These are phyloP conservation scores for Macropodus opercularis DNA, from an alignment of 2,797 vertebrate species.

Conservation along the genomic window DNA sequence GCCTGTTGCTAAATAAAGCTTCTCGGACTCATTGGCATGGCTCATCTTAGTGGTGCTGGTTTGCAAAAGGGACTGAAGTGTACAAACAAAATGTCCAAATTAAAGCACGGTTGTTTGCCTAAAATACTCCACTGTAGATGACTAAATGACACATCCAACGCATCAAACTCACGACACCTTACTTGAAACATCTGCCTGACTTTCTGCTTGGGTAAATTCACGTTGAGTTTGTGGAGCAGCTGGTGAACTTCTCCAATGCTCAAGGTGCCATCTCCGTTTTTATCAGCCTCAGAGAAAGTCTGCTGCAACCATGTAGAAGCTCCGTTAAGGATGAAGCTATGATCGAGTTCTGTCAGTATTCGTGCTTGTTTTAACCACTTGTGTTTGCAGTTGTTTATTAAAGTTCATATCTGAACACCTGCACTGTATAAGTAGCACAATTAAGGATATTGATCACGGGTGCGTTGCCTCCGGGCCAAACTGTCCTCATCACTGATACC, in stretches of 20 bases:
- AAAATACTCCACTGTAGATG: no score
- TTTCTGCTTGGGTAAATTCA: constrained; percentile 92
- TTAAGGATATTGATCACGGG: constrained; percentile 98
- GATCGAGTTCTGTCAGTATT: neutral
- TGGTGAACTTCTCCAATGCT: constrained; percentile 95
- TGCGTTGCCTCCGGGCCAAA: constrained; percentile 92
- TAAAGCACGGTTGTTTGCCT: no score
- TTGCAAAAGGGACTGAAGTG: no score
- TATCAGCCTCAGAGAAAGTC: constrained; percentile 97
- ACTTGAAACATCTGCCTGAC: constrained; percentile 98
- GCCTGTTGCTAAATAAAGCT: no score
- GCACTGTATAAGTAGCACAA: neutral
- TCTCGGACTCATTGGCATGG: no score
- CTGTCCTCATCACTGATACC: constrained; percentile 98
- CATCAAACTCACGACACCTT: no score
- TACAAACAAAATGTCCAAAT: no score
- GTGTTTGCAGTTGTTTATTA: neutral
- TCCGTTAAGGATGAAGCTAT: constrained; percentile 61
- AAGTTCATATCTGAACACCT: neutral
- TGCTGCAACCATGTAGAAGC: constrained; percentile 92
- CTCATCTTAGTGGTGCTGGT: no score
- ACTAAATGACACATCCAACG: no score
- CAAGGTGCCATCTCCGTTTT: constrained; percentile 93
- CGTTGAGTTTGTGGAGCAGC: constrained; percentile 96
- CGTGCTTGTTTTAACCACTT: neutral